A percentile compares a stretch with the other conserved stretches of the same genome.
phyloP scores from a whole-genome alignment of 2,797 vertebrate genomes.

The Sebastolobus alascanus region DNA sequence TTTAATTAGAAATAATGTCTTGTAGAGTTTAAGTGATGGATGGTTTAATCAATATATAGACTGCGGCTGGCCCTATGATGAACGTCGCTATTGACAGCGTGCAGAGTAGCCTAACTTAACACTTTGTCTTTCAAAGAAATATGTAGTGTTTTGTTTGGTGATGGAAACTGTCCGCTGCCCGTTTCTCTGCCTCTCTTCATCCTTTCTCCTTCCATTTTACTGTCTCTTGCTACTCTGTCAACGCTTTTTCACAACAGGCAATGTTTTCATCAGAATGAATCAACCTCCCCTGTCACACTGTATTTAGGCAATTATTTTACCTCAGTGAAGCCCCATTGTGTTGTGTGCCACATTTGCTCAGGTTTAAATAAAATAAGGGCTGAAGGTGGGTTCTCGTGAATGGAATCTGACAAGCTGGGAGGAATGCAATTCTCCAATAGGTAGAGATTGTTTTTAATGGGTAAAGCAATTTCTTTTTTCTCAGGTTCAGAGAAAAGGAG shows the following conservation, averaged over 20 bases:
- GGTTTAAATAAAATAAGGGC: constrained; percentile 66
- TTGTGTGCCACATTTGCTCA: constrained; percentile 55
- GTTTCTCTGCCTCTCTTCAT: constrained; percentile 28
- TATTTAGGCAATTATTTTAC: constrained; percentile 75
- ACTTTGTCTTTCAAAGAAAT: constrained; percentile 78
- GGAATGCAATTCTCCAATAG: constrained; percentile 52
- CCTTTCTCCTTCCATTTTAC: constrained; percentile 43
- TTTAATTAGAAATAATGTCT: constrained; percentile 97
- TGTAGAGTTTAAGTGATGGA: constrained; percentile 88
- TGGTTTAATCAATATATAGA: constrained; percentile 88
- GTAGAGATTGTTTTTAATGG: constrained; percentile 41
- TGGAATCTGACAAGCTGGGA: constrained; percentile 57
- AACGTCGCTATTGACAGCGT: constrained; percentile 76
- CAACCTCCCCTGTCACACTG: constrained; percentile 62
- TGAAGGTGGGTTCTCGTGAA: constrained; percentile 54
- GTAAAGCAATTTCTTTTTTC: constrained; percentile 43
- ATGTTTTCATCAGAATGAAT: constrained; percentile 62
- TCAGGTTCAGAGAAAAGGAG: constrained; percentile 45
- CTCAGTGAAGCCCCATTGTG: constrained; percentile 53
- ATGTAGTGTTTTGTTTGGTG: constrained; percentile 69
- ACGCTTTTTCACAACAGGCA: constrained; percentile 54
- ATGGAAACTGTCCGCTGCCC: constrained; percentile 44
- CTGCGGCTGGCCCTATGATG: constrained; percentile 74
- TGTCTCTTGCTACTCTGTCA: constrained; percentile 56
- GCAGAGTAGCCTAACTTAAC: constrained; percentile 78